A percentile compares a stretch with the other conserved stretches of the same genome.
Conservation (phyloP, 1,140 invertebrate genomes). For the Pseudomyrmex gracilis region DNA sequence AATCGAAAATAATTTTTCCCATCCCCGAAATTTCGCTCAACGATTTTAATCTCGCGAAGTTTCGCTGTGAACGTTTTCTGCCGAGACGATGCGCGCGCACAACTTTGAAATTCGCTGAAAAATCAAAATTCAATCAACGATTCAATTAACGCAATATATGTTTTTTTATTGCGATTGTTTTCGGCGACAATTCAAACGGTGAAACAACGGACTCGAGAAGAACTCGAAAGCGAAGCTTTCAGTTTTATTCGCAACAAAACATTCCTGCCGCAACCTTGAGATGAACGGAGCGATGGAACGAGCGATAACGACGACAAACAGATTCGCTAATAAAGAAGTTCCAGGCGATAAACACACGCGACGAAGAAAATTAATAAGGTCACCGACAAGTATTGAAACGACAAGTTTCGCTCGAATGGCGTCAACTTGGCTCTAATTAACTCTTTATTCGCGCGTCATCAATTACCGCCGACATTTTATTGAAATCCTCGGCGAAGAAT, state of each 20-base stretch:
- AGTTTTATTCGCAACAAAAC: not conserved
- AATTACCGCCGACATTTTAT: constrained; percentile 33
- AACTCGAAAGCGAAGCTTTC: not conserved
- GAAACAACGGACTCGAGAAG: no score
- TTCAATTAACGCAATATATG: no score
- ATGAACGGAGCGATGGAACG: not conserved
- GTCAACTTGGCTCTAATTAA: constrained; percentile 51
- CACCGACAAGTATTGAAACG: constrained; percentile 14
- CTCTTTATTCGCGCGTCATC: constrained; percentile 36
- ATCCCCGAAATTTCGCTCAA: no score
- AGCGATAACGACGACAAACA: constrained; percentile 11
- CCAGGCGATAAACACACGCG: not conserved
- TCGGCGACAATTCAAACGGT: no score
- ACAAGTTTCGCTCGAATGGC: constrained; percentile 21
- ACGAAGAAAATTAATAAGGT: constrained; percentile 42
- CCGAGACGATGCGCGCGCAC: no score
- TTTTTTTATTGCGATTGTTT: no score
- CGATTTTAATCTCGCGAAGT: no score
- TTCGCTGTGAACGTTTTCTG: no score
- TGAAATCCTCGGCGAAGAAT: constrained; percentile 10
- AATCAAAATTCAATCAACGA: no score
- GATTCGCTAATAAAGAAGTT: constrained; percentile 13
- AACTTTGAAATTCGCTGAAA: no score
- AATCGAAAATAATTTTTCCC: no score
- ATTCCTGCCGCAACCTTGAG: not conserved